Percentiles rank a stretch among this genome's conserved stretches.
Conservation (phyloP, 2,113 vertebrate genomes). For the Pachycephala philippinensis region DNA sequence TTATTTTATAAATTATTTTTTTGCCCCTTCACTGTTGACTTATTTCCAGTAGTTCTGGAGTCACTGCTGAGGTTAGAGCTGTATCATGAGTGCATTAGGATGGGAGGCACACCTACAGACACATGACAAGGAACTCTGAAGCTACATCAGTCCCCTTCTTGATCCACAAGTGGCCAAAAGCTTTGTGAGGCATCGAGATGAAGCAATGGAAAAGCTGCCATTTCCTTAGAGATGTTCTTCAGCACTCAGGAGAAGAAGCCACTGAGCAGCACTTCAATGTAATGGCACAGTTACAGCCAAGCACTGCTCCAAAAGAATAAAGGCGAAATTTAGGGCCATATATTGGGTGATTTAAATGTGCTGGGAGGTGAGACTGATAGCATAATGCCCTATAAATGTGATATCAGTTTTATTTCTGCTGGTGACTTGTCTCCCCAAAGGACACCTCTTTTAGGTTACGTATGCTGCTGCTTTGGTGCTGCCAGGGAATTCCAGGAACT, state of each 20-base stretch:
- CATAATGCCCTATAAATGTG: background rate
- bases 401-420: background rate
- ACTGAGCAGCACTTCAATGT: background rate
- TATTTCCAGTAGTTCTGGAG: background rate
- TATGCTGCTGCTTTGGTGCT: background rate
- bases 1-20: background rate
- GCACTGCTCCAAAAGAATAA: background rate
- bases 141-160: background rate
- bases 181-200: rapidly evolving
- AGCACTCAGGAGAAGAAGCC: background rate
- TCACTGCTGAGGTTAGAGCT: background rate
- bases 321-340: background rate
- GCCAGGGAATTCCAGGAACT: slow-evolving; percentile 57
- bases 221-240: background rate
- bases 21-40: background rate
- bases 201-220: background rate
- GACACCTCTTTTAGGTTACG: background rate
- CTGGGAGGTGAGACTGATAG: background rate
- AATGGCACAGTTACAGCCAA: rapidly evolving
- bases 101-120: background rate
- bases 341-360: background rate
- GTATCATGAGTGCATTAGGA: background rate
- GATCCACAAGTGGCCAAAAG: background rate
- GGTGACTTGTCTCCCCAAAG: background rate
- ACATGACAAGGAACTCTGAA: background rate